These are phyloP conservation scores for Rhodinocichla rosea DNA, from an alignment of 2,113 vertebrate species.

Conservation along the genomic window DNA sequence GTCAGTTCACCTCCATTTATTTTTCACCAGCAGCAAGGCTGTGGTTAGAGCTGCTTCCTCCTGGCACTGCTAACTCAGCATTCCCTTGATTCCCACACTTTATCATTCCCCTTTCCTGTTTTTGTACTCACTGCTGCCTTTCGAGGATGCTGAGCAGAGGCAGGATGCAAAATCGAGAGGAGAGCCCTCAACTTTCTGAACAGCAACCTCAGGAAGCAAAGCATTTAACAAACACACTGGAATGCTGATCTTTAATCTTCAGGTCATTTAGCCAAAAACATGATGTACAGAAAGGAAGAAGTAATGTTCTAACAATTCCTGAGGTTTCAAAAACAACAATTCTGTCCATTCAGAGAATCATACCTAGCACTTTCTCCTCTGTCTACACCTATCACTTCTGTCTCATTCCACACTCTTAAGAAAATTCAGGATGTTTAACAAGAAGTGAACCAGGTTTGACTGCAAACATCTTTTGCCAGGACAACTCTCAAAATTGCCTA, in stretches of 20 bases:
- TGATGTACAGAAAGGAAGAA: not conserved
- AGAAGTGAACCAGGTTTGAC: not conserved
- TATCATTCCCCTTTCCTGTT: slow-evolving; percentile 32
- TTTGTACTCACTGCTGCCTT: not conserved
- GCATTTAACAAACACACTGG: not conserved
- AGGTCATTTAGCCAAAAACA: not conserved
- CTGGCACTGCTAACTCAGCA: not conserved
- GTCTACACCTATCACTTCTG: not conserved
- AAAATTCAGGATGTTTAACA: not conserved
- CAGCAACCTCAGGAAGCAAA: not conserved
- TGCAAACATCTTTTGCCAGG: not conserved
- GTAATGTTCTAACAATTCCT: not conserved
- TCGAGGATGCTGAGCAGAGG: not conserved
- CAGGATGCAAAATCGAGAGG: rapidly evolving
- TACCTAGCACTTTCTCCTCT: not conserved
- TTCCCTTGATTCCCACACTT: not conserved
- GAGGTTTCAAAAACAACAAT: not conserved
- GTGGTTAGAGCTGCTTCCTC: not conserved
- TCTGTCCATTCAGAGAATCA: not conserved
- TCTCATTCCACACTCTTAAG: not conserved
- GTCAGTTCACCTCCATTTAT: not conserved
- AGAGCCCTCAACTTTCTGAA: not conserved
- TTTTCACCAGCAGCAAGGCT: not conserved
- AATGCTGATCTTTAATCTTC: not conserved
- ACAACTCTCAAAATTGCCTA: not conserved